phyloP scores from a whole-genome alignment of 2,797 vertebrate species.

The Melanotaenia pygmaea region DNA sequence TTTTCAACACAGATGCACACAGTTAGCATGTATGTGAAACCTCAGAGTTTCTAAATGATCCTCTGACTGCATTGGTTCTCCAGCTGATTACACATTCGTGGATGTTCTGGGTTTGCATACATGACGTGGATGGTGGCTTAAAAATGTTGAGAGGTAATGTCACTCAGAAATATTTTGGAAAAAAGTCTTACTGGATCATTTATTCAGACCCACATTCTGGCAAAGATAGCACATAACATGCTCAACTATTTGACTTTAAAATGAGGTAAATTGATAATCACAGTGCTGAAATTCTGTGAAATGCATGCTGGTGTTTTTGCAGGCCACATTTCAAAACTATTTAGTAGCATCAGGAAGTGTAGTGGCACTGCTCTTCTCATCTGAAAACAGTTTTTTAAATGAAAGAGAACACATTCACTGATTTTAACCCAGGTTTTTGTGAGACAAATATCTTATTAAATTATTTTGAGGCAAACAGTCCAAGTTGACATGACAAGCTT shows the following conservation, averaged over 20 bases:
- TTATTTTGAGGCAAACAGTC: too few relatives aligned
- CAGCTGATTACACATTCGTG: slow-evolving; percentile 46
- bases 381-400: not conserved
- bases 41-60: slow-evolving; percentile 61
- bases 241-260: slow-evolving; percentile 14
- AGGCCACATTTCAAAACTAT: slow-evolving; percentile 15
- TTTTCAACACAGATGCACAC: slow-evolving; percentile 72
- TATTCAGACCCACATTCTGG: slow-evolving; percentile 19
- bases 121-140: slow-evolving; percentile 47
- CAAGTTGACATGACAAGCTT: too few relatives aligned
- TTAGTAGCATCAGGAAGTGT: not conserved
- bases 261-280: not conserved
- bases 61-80: slow-evolving; percentile 48
- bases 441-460: too few relatives aligned
- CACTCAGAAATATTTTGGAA: slow-evolving; percentile 35
- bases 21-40: slow-evolving; percentile 67
- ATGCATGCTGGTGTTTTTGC: not conserved
- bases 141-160: slow-evolving; percentile 48
- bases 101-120: slow-evolving; percentile 40
- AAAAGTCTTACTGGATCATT: slow-evolving; percentile 18
- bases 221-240: slow-evolving; percentile 9
- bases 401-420: not conserved
- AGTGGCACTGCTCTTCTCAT: not conserved
- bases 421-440: not conserved
- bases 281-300: slow-evolving; percentile 14